Evolutionary conservation across 2,797 vertebrate species (phyloP), one percentile per base, ranked within the genome.

Genomic region (Crocidura indochinensis): DNA sequence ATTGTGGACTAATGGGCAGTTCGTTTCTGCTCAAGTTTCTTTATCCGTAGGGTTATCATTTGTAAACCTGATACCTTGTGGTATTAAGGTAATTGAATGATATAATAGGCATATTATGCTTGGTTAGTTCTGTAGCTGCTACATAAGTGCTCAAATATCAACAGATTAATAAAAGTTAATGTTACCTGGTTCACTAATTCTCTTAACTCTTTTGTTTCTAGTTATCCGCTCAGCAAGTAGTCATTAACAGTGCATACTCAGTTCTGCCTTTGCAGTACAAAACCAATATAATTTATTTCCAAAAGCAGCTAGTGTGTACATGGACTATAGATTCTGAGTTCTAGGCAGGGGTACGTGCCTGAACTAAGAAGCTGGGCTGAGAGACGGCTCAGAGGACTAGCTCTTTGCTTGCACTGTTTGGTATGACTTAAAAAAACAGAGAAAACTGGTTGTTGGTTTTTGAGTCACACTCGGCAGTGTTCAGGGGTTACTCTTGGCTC

Each of bases 211-310:
- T n/a, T 69, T 84, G 64, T 44, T 87, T 88, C 0, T 65, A 88
- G 47, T 71, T 72, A 27, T 80, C 64, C 46, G 6, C 53, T 93
- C 49, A 68, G 27, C 29, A 64, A 2, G 26, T 72, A 38, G 15
- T 77, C 24, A 56, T 78, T 31, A 87, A 56, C 53, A 83, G 15
- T 68, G 71, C 64, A n/a, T 53, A 10, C 46, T 79, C 69, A 64
- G 9, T 44, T 69, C 31, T 79, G 19, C 51, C 19, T 75, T 79
- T 77, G 67, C 81, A 81, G 72, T 76, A 2, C 47, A 76, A 49
- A 91, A 76, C 53, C n/a, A 44, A 24, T 72, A 89, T 71, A 72
- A 46, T 60, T 77, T 85, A 51, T 60, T 77, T 60, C 71, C 81
- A 4, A 73, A 76, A 92, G 24, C 15, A 60, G 78, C 6, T 31